Evolutionary conservation across 2,113 vertebrate species (phyloP).

Genomic region (Pseudorectes ferrugineus): DNA sequence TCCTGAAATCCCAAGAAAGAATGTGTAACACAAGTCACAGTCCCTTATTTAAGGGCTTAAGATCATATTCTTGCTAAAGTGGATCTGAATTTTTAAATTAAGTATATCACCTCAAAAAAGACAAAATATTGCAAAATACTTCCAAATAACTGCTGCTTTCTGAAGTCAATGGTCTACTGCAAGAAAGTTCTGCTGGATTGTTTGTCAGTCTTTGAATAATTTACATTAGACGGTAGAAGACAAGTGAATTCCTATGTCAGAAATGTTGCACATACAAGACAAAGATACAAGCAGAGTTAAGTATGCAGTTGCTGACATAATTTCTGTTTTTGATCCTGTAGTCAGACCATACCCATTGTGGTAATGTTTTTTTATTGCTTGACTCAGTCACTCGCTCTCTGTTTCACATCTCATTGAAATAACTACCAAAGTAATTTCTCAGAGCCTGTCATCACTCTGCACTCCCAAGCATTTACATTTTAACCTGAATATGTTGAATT

Average conservation of each 20-base stretch:
- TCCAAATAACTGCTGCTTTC: neutral
- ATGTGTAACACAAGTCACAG: neutral
- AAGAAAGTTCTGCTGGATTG: neutral
- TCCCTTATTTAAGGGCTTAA: neutral
- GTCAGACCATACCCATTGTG: neutral
- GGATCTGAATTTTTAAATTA: neutral
- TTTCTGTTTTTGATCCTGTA: neutral
- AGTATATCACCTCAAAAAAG: neutral
- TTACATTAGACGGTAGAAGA: neutral
- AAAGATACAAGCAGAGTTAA: neutral
- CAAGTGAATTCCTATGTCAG: neutral
- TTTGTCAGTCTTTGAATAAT: neutral
- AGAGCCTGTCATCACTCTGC: neutral
- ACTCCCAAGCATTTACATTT: neutral
- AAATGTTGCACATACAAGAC: neutral
- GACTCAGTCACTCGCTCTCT: neutral
- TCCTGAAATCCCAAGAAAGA: neutral
- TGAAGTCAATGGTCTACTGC: neutral
- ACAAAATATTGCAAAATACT: neutral
- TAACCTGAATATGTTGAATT: neutral
- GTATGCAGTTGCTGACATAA: neutral
- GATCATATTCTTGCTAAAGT: neutral
- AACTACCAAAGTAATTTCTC: slow-evolving; percentile 1
- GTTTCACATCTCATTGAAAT: neutral
- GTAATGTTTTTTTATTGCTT: neutral